Evolutionary conservation across 2,888 invertebrate genomes (phyloP).

Genomic region (Acanthosoma haemorrhoidale): DNA sequence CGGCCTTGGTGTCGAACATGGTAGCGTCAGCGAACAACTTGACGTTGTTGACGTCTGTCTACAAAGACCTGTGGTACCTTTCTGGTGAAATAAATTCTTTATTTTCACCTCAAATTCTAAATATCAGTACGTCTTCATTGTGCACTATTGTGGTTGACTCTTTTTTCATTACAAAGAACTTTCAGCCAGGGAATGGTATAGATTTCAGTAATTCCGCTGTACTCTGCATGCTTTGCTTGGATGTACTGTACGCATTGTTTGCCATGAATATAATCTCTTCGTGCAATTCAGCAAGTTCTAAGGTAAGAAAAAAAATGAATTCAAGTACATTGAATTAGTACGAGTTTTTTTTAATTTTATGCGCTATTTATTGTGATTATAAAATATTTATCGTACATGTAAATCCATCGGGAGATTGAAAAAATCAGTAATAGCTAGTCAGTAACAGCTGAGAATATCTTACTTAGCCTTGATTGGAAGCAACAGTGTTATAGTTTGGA

Average conservation of each 20-base stretch:
- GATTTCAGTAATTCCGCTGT: background rate
- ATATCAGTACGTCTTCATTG: background rate
- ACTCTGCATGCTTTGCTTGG: background rate
- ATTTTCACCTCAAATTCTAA: background rate
- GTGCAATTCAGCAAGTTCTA: background rate
- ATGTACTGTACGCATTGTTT: background rate
- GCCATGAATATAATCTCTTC: background rate
- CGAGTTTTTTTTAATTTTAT: too few species aligned
- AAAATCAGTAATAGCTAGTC: too few species aligned
- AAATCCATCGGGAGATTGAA: too few species aligned
- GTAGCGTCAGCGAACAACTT: background rate
- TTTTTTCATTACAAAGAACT: background rate
- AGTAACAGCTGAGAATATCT: too few species aligned
- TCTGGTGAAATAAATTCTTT: background rate
- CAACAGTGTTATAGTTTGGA: too few species aligned
- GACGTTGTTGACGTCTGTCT: background rate
- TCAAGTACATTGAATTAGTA: too few species aligned
- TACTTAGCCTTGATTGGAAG: too few species aligned
- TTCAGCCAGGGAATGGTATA: background rate
- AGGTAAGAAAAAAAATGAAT: background rate
- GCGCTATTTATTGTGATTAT: too few species aligned
- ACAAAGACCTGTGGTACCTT: background rate
- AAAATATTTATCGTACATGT: too few species aligned
- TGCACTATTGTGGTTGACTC: background rate
- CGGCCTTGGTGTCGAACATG: background rate